Base-by-base conservation (phyloP, 64 coral and sea anemone genomes). In the Porites australiensis region DNA sequence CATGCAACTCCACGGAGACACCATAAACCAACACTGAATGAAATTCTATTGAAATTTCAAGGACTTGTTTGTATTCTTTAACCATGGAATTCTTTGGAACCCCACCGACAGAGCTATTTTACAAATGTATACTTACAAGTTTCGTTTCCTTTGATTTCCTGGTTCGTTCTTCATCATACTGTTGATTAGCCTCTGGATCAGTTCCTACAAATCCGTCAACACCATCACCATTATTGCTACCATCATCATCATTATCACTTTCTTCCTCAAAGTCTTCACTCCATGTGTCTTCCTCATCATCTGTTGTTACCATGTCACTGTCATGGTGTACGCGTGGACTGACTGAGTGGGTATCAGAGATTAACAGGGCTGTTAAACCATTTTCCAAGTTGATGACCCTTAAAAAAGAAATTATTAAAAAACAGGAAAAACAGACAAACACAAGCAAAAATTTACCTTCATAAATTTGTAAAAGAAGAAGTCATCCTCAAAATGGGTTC, bases 281-380 rank as follows among this genome's bases (percentile, higher is more conserved):
- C 45, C 69, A 68, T 44, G 61, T 21, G 52, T 86, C 72, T 69
- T 90, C 89, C 12, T 89, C 86, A 55, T 72, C 74, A 87, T 93
- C 86, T 74, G 85, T 96, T 48, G 50, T 68, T 54, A 60, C 84
- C 19, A 65, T 44, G 70, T 59, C 59, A 15, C 79, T 82, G 63
- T 89, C 67, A 76, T 51, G 85, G 22, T 72, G 64, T 61, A 22
- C 46, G 19, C 8, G 60, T 3, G 67, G 43, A 59, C 82, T 78
- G 45, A 94, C 95, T 69, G 95, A 89, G 46, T 96, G 72, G 20
- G 92, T 94, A 66, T 96, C 95, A 78, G 95, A 96, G 78, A 96
- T 79, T 75, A 96, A 44, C 44, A 96, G 61, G 58, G 95, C 92
- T 48, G 91, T 94, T 77, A 96, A 87, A 51, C 92, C 92, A 88